Conservation (phyloP, 1,140 invertebrate genomes). For the Neotoxoptera formosana region DNA sequence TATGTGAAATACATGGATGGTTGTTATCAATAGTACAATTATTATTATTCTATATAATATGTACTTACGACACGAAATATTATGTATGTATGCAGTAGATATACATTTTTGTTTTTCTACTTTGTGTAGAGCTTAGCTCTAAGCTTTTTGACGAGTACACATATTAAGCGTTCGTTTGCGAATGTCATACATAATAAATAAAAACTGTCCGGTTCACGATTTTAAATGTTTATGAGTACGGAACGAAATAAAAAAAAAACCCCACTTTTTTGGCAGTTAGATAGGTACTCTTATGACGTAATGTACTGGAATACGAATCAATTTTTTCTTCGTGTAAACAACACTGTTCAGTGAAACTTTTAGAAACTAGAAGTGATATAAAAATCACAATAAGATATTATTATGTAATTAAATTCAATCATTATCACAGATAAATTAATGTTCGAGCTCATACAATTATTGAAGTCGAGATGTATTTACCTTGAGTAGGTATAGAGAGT, state of each 20-base stretch:
- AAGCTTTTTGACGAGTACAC: conserved; percentile 17
- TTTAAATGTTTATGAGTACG: not conserved
- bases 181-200: not conserved
- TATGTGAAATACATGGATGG: conserved; percentile 4
- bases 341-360: not conserved
- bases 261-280: not conserved
- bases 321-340: not conserved
- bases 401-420: not conserved
- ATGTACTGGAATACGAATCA: not conserved
- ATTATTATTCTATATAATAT: too few relatives aligned
- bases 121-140: not conserved
- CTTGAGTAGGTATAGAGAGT: too few relatives aligned
- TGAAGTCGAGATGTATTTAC: too few relatives aligned
- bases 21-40: conserved; percentile 1
- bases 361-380: not conserved
- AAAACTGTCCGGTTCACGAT: not conserved
- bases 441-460: not conserved
- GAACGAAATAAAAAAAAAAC: not conserved
- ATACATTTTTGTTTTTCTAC: not conserved
- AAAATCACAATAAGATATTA: not conserved
- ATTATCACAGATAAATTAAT: not conserved
- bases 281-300: not conserved
- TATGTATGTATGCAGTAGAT: not conserved
- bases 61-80: not conserved
- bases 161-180: not conserved